Evolutionary conservation across 1,140 invertebrate species (phyloP), one percentile per base, ranked within the genome.

Genomic region (Halesus radiatus): DNA sequence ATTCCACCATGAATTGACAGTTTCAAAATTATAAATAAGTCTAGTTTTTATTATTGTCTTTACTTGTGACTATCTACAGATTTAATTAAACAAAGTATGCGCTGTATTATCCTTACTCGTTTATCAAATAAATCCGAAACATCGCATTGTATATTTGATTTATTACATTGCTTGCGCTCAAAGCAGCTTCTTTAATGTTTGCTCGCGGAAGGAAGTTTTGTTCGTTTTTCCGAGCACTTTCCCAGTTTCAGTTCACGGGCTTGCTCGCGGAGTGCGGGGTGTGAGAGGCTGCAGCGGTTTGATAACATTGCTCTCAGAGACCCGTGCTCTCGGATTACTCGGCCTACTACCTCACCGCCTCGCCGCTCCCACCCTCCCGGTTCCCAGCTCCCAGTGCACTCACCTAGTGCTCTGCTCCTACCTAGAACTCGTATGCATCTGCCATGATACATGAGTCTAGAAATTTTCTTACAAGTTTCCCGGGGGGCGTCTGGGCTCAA

Each of bases 221-320:
- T 72, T 68, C 68, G 15, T 22, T 26, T 16, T 53, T 50, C 16
- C n/a, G 68, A 52, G 16, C 20, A 13, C 62, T 37, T 60, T 4
- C n/a, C n/a, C n/a, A n/a, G n/a, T n/a, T 22, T 18, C 6, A 16
- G 23, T 29, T 23, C 3, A 66, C n/a, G 62, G 62, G 16, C 22
- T 29, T n/a, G n/a, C 18, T 29, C 32, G 29, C 62, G 26, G 13
- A 20, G 58, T 60, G 58, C 58, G 23, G 13, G 18, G n/a, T 22
- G 20, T 56, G 56, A 16, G 64, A 16, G 68, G 68, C 50, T 72
- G 68, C 68, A 52, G 8, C 68, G 68, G 68, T 53, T 50, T 52
- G 68, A 72, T 72, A 72, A 72, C 45, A 52, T 52, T 52, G 32
- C 62, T 26, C 23, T 13, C 37, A 45, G 37, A 45, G 37, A n/a